Base-by-base conservation (phyloP, 2,888 invertebrate species). In the Eulithis testata region DNA sequence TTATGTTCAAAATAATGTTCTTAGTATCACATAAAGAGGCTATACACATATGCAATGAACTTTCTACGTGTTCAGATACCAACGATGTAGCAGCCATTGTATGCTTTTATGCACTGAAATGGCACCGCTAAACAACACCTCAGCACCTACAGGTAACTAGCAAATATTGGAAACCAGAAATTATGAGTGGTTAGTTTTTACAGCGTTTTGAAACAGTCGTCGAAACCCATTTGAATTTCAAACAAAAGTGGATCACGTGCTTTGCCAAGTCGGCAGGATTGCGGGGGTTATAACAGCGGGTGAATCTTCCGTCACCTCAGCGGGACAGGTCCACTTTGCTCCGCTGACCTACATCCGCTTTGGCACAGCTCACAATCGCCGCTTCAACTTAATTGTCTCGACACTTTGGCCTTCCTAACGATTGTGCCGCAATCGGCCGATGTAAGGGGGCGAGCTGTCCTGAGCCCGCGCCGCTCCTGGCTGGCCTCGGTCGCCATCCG, bases 381-480 rank as follows among this genome's bases (percentile, higher is more conserved):
- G 92, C 92, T 92, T 91, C 91, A 91, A 90, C 91, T 92, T 93
- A 93, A 93, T 93, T 93, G 91, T 93, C 86, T 87, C 90, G 91
- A 90, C 92, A 92, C 93, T 92, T 87, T 84, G 89, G 85, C 88
- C 85, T 85, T 89, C 89, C 89, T 93, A 93, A 92, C 91, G 91
- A 93, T 87, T 87, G 86, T 84, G 88, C 88, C 82, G 89, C 91
- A 91, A 90, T 90, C 91, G 88, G 86, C 83, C 88, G 90, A 90
- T 91, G 88, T 90, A 89, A 90, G 89, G 83, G 87, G 88, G 51
- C 75, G 70, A 61, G 65, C 65, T 80, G 79, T 80, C 83, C 82
- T 80, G 77, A 40, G 55, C 58, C 47, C 62, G 57, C 37, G 40
- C 49, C 52, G 54, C 52, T 54, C 50, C 65, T 59, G 45, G 53